Percentiles rank a stretch among this genome's conserved stretches.
phyloP scores from a whole-genome alignment of 23 tunicate species.

The Clavelina lepadiformis region DNA sequence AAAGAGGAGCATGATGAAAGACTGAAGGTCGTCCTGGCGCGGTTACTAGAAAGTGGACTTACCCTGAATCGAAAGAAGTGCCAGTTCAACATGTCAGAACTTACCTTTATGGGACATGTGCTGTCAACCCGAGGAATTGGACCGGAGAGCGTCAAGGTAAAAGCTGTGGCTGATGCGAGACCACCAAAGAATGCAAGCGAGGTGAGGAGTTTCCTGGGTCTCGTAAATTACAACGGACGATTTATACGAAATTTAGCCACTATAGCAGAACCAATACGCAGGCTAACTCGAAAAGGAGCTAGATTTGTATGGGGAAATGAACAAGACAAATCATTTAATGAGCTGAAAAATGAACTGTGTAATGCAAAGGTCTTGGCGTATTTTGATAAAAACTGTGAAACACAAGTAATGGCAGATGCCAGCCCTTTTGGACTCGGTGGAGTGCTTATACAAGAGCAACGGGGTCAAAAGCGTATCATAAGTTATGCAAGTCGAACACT shows the following conservation, averaged over 20 bases:
- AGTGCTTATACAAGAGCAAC: slow-evolving; percentile 3
- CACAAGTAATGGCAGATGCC: slow-evolving; percentile 11
- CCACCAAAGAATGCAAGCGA: no score
- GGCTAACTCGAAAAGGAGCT: no score
- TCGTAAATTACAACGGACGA: no score
- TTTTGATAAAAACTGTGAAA: background rate
- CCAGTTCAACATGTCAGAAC: background rate
- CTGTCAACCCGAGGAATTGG: background rate
- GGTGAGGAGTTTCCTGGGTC: no score
- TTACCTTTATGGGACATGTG: slow-evolving; percentile 11
- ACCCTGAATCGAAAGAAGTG: background rate
- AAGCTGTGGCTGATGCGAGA: no score
- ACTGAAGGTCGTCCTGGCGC: background rate
- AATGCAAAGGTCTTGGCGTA: no score
- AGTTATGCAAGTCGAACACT: slow-evolving; percentile 5
- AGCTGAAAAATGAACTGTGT: no score
- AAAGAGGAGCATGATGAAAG: background rate
- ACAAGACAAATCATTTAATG: no score
- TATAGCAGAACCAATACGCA: no score
- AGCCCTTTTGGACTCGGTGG: slow-evolving; percentile 2
- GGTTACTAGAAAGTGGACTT: background rate
- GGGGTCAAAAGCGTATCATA: background rate
- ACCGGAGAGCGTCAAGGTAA: background rate
- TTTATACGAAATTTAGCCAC: no score
- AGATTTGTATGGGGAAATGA: no score